Evolutionary conservation across 1,140 invertebrate genomes (phyloP).

Genomic region (Oncopeltus fasciatus): DNA sequence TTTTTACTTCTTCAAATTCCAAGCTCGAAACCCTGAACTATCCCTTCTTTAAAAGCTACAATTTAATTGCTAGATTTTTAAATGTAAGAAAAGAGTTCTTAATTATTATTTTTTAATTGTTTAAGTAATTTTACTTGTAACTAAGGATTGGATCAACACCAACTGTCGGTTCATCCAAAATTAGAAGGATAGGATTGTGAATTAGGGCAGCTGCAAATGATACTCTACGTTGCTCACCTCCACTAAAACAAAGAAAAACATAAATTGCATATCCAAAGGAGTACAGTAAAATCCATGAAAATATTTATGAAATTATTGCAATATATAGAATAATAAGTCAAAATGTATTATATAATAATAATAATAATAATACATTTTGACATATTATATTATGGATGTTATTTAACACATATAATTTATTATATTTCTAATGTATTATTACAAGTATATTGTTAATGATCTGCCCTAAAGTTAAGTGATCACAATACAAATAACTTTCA

Average conservation of each 20-base stretch:
- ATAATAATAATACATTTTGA: no score
- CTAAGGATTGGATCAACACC: slow-evolving; percentile 42
- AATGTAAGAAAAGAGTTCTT: no score
- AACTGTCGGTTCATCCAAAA: slow-evolving; percentile 45
- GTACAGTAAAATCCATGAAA: not conserved
- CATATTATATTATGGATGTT: not conserved
- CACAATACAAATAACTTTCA: no score
- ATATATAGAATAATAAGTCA: not conserved
- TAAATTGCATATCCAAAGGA: not conserved
- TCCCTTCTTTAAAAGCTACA: no score
- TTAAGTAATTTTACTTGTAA: slow-evolving; percentile 58
- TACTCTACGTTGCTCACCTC: slow-evolving; percentile 39
- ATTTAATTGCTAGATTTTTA: no score
- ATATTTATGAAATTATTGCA: not conserved
- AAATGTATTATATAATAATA: no score
- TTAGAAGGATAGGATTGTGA: slow-evolving; percentile 38
- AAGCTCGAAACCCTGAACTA: no score
- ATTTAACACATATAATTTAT: not conserved
- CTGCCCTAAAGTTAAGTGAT: no score
- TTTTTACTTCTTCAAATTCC: no score
- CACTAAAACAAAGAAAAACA: slow-evolving; percentile 27
- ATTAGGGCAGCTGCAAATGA: slow-evolving; percentile 39
- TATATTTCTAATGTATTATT: not conserved
- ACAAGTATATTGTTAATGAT: not conserved
- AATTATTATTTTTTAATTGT: no score